phyloP scores from a whole-genome alignment of 1,140 invertebrate genomes.

The Leptestheria dahalacensis region DNA sequence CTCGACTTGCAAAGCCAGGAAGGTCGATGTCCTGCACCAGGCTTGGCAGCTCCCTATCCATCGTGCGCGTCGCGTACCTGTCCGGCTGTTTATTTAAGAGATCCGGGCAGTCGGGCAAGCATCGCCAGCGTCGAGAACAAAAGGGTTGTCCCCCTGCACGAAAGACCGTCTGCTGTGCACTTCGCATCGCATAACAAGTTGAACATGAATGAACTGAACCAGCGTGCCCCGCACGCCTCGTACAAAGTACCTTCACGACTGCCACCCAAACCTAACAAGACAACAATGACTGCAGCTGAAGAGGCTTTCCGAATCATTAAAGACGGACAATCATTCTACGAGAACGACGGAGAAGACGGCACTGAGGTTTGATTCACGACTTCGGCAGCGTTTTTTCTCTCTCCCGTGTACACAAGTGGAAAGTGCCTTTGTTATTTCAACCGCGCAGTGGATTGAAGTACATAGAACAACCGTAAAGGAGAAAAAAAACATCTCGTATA shows the following conservation, averaged over 20 bases:
- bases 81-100: slow-evolving; percentile 12
- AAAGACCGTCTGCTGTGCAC: slow-evolving; percentile 8
- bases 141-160: neutral
- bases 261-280: slow-evolving; percentile 25
- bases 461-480: neutral
- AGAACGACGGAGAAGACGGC: slow-evolving; percentile 12
- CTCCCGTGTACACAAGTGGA: neutral
- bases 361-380: slow-evolving; percentile 11
- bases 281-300: slow-evolving; percentile 4
- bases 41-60: neutral
- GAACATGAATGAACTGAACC: no score
- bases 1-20: slow-evolving; percentile 16
- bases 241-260: slow-evolving; percentile 25
- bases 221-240: no score
- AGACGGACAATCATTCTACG: neutral
- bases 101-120: slow-evolving; percentile 9
- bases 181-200: no score
- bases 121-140: slow-evolving; percentile 8
- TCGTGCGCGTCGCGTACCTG: slow-evolving; percentile 12
- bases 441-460: no score
- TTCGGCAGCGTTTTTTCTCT: neutral
- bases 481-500: neutral
- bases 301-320: neutral
- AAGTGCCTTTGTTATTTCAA: neutral
- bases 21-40: slow-evolving; percentile 12